Conservation (phyloP, 2,888 invertebrate species). For the Drosophila buzzatii region DNA sequence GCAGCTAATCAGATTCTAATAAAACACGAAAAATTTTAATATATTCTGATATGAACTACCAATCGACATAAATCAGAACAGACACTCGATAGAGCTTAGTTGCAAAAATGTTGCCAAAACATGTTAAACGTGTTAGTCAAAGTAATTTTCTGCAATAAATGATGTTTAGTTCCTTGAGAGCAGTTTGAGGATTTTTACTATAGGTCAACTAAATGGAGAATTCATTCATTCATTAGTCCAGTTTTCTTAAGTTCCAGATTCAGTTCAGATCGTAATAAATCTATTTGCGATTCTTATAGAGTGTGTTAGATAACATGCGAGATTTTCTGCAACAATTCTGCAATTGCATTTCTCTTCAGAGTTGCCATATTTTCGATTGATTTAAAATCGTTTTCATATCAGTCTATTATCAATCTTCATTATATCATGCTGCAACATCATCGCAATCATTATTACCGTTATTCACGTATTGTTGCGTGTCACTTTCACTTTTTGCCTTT, state of each 20-base stretch:
- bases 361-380: background rate
- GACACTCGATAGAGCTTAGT: background rate
- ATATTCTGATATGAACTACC: background rate
- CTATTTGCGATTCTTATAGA: too few species aligned
- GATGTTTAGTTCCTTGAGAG: background rate
- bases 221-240: background rate
- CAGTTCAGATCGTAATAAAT: too few species aligned
- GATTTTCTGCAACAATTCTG: background rate
- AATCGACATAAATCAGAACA: background rate
- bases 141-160: background rate
- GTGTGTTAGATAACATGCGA: too few species aligned
- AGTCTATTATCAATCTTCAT: conserved; percentile 24
- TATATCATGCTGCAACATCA: conserved; percentile 10
- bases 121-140: background rate
- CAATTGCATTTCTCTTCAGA: too few species aligned
- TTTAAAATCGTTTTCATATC: background rate
- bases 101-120: background rate
- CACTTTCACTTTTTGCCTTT: conserved; percentile 60
- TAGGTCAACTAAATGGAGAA: background rate
- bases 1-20: conserved; percentile 51
- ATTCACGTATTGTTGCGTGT: conserved; percentile 46
- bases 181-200: background rate
- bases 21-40: conserved; percentile 11
- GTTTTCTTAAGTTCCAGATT: too few species aligned
- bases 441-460: conserved; percentile 1